Percentiles rank a stretch among this genome's conserved stretches.
Conservation (phyloP, 2,797 vertebrate species). For the Astyanax mexicanus region DNA sequence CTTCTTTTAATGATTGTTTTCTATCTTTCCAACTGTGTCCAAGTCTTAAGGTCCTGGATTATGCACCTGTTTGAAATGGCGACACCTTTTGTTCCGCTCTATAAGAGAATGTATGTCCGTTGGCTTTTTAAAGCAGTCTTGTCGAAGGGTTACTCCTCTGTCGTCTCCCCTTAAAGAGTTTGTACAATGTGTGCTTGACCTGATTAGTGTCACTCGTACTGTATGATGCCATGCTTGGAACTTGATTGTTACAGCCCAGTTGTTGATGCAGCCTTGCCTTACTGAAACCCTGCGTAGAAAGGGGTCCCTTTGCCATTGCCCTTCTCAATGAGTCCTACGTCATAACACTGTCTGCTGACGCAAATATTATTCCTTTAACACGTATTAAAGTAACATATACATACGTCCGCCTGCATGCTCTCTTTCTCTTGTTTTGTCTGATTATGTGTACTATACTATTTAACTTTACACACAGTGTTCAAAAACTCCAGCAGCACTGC, state of each 20-base stretch:
- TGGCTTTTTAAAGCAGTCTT: conserved; percentile 69
- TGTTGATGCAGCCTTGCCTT: conserved; percentile 85
- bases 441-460: no score
- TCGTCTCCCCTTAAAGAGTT: conserved; percentile 71
- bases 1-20: conserved; percentile 73
- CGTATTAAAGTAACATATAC: conserved; percentile 85
- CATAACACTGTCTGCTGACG: conserved; percentile 87
- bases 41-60: conserved; percentile 68
- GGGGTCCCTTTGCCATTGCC: conserved; percentile 74
- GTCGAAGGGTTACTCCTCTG: conserved; percentile 56
- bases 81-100: conserved; percentile 73
- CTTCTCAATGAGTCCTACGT: conserved; percentile 75
- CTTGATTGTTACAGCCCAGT: conserved; percentile 79
- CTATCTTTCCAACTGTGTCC: conserved; percentile 66
- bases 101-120: conserved; percentile 79
- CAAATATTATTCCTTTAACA: conserved; percentile 83
- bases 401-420: conserved; percentile 55
- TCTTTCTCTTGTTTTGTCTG: conserved; percentile 30
- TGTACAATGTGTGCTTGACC: conserved; percentile 73
- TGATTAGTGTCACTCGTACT: conserved; percentile 77
- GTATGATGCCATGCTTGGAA: conserved; percentile 72
- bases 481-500: no score
- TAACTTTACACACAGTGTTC: no score
- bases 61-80: conserved; percentile 76
- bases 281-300: conserved; percentile 81